phyloP scores from a whole-genome alignment of 2,113 vertebrate genomes.

The Dicrurus megarhynchus region DNA sequence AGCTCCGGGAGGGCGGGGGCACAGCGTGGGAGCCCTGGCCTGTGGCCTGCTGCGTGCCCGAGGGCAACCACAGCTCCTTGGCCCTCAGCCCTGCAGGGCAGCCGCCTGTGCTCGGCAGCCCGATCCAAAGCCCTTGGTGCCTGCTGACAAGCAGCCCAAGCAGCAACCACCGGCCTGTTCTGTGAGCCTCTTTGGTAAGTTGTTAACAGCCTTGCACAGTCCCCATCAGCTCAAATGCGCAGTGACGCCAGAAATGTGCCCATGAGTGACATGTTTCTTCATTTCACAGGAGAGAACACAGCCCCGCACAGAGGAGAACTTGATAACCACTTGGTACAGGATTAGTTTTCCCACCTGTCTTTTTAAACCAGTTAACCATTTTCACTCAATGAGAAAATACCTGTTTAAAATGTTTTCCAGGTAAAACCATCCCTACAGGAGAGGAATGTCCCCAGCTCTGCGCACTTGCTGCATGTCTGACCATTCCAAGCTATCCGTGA shows the following conservation, averaged over 20 bases:
- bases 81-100: not conserved
- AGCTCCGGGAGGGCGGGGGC: accelerated
- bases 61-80: not conserved
- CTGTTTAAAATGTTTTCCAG: not conserved
- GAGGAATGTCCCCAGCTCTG: not conserved
- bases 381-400: not conserved
- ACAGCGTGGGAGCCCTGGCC: accelerated
- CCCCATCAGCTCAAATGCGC: not conserved
- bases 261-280: not conserved
- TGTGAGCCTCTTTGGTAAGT: not conserved
- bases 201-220: not conserved
- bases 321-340: not conserved
- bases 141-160: not conserved
- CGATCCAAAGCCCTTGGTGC: not conserved
- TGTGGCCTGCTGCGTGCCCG: accelerated
- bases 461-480: not conserved
- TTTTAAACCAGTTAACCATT: not conserved
- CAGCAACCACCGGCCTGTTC: not conserved
- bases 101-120: accelerated
- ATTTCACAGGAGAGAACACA: not conserved
- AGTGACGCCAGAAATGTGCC: not conserved
- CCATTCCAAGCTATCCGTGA: not conserved
- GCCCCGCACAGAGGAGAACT: not conserved
- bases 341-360: not conserved
- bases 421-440: not conserved